A percentile compares a stretch with the other conserved stretches of the same genome.
Conservation (phyloP, 2,888 invertebrate genomes). For the Apoderus coryli region DNA sequence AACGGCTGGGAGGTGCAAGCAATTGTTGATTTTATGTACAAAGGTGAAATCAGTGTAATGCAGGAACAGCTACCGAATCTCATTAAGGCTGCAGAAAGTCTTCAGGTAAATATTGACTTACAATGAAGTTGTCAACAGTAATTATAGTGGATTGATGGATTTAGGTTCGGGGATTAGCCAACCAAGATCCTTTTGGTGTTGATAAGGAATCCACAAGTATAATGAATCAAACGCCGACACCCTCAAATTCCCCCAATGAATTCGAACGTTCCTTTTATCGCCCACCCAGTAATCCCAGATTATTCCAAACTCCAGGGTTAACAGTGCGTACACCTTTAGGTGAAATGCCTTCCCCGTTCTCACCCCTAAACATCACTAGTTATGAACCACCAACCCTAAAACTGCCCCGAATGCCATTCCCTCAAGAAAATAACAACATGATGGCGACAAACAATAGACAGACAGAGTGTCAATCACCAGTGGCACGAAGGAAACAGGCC, state of each 20-base stretch:
- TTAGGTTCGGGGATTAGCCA: slow-evolving; percentile 15
- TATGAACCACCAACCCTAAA: no score
- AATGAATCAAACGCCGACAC: slow-evolving; percentile 30
- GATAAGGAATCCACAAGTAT: slow-evolving; percentile 28
- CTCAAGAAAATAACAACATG: no score
- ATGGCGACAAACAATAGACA: no score
- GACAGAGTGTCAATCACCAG: slow-evolving; percentile 55
- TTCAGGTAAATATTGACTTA: no score
- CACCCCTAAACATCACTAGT: no score
- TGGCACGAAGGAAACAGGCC: slow-evolving; percentile 74
- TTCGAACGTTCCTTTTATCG: slow-evolving; percentile 29
- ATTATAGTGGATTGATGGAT: slow-evolving; percentile 3
- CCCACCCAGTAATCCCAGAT: slow-evolving; percentile 31
- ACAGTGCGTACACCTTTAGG: background rate
- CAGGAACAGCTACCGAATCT: slow-evolving; percentile 72
- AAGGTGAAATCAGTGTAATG: slow-evolving; percentile 79
- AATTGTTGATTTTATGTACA: slow-evolving; percentile 87
- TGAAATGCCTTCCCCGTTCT: slow-evolving; percentile 21
- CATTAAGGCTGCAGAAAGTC: slow-evolving; percentile 75
- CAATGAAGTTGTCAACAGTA: slow-evolving; percentile 14
- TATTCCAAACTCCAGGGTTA: background rate
- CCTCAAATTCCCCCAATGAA: slow-evolving; percentile 33
- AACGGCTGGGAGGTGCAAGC: slow-evolving; percentile 80
- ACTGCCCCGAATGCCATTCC: slow-evolving; percentile 14
- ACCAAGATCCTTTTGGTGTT: slow-evolving; percentile 24